A percentile compares a stretch with the other conserved stretches of the same genome.
Conservation (phyloP, 1,140 invertebrate genomes). For the Nebria ingens region DNA sequence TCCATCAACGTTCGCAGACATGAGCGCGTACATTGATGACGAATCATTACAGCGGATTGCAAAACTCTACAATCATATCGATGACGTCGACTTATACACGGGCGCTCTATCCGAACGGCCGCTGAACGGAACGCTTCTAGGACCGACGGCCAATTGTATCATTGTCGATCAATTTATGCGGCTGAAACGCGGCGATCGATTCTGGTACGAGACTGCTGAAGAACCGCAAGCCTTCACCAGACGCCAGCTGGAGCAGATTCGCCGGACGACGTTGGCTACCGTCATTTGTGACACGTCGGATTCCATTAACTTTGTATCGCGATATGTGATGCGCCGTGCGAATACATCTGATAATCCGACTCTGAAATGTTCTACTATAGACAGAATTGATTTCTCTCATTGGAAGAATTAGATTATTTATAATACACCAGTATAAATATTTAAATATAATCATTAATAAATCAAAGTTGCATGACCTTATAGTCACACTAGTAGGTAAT, state of each 20-base stretch:
- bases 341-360: neutral
- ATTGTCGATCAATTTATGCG: constrained; percentile 76
- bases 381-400: neutral
- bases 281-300: constrained; percentile 87
- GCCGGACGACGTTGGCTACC: constrained; percentile 69
- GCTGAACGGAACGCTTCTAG: constrained; percentile 55
- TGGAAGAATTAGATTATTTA: constrained; percentile 2
- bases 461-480: no score
- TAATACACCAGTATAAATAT: no score
- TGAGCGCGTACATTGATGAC: constrained; percentile 50
- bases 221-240: constrained; percentile 54
- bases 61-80: constrained; percentile 45
- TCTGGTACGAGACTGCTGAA: constrained; percentile 72
- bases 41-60: constrained; percentile 48
- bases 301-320: constrained; percentile 58
- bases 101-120: constrained; percentile 70
- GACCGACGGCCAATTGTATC: constrained; percentile 76
- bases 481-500: no score
- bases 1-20: constrained; percentile 62
- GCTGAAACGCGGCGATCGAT: constrained; percentile 69
- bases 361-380: neutral
- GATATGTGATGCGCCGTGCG: constrained; percentile 53
- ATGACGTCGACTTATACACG: constrained; percentile 82
- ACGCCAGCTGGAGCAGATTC: constrained; percentile 78
- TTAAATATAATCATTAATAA: no score